Percentiles rank a stretch among this genome's conserved stretches.
phyloP scores from a whole-genome alignment of 2,888 invertebrate species.

The Portevinia maculata region DNA sequence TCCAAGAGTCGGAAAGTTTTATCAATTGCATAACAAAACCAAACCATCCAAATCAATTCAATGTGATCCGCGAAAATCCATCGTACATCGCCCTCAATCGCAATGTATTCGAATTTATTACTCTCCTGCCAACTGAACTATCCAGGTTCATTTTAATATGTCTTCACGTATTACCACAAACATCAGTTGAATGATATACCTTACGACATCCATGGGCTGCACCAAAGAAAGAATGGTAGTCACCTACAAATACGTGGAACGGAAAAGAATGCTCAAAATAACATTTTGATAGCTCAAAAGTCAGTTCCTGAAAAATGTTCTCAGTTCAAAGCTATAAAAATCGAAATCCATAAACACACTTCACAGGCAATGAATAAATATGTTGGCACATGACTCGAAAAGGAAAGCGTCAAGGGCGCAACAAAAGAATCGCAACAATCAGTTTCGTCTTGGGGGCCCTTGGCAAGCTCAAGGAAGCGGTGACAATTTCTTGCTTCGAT shows the following conservation, averaged over 20 bases:
- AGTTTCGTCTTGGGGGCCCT: conserved; percentile 45
- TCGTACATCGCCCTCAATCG: conserved; percentile 22
- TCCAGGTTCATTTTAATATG: conserved; percentile 43
- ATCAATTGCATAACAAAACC: conserved; percentile 4
- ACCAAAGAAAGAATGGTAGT: conserved; percentile 20
- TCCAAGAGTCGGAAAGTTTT: neutral
- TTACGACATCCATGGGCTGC: conserved; percentile 1
- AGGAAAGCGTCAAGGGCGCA: conserved; percentile 53
- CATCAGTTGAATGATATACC: conserved; percentile 27
- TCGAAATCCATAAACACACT: conserved; percentile 66
- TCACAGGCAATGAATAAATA: conserved; percentile 56
- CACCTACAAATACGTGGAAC: neutral
- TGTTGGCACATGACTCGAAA: conserved; percentile 38
- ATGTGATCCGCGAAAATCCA: conserved; percentile 34
- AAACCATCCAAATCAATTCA: conserved; percentile 46
- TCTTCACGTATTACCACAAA: conserved; percentile 41
- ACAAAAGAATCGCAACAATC: conserved; percentile 63
- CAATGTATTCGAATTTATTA: conserved; percentile 38
- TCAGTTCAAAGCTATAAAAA: conserved; percentile 51
- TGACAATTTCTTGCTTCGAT: conserved; percentile 45
- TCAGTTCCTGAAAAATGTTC: conserved; percentile 42
- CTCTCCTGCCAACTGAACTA: conserved; percentile 8
- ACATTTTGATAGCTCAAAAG: conserved; percentile 52
- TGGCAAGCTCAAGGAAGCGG: conserved; percentile 40
- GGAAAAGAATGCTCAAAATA: conserved; percentile 31